phyloP scores from a whole-genome alignment of 2,888 invertebrate genomes.

The Spisula solida region DNA sequence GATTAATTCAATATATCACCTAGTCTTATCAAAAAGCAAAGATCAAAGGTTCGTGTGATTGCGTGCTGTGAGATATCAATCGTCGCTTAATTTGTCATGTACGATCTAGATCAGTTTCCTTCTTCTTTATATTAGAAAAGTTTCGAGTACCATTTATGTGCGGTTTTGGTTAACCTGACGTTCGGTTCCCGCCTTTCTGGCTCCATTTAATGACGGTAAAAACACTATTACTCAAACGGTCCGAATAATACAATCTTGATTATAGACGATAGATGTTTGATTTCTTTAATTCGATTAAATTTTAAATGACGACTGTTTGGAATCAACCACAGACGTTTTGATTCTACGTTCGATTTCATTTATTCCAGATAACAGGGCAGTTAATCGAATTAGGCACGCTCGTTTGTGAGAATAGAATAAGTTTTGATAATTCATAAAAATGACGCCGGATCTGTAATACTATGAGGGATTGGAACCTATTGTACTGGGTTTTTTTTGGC shows the following conservation, averaged over 20 bases:
- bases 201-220: not conserved
- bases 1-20: not conserved
- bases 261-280: not conserved
- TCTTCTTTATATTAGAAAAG: not conserved
- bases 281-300: conserved; percentile 23
- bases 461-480: not conserved
- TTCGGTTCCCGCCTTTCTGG: not conserved
- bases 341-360: not conserved
- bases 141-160: not conserved
- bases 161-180: not conserved
- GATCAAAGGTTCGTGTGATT: conserved; percentile 8
- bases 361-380: not conserved
- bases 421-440: not conserved
- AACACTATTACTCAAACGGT: not conserved
- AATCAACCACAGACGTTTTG: not conserved
- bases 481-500: not conserved
- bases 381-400: conserved; percentile 17
- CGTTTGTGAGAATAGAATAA: not conserved
- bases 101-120: not conserved
- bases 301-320: not conserved
- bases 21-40: not conserved
- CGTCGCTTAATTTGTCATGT: not conserved
- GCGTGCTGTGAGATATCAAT: conserved; percentile 15
- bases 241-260: not conserved
- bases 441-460: not conserved